phyloP scores from a whole-genome alignment of 2,113 vertebrate species.

The Erythrolamprus reginae region DNA sequence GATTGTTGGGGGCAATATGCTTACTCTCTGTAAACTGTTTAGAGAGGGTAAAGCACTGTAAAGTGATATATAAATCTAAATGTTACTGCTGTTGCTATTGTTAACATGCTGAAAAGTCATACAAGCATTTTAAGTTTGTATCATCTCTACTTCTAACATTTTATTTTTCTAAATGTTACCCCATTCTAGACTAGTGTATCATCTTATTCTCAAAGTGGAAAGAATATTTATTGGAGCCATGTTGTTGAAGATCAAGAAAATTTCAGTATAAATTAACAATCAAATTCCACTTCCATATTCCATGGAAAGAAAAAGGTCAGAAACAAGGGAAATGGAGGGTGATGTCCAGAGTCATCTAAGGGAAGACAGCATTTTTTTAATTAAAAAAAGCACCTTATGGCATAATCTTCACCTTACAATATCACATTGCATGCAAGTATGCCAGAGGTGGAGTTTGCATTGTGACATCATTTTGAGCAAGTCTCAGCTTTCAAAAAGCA shows the following conservation, averaged over 20 bases:
- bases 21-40: too few species aligned
- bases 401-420: background rate
- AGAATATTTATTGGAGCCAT: background rate
- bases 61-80: too few species aligned
- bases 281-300: background rate
- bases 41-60: too few species aligned
- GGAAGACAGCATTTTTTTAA: too few species aligned
- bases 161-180: background rate
- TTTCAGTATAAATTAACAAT: background rate
- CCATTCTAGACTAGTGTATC: background rate
- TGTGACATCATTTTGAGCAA: background rate
- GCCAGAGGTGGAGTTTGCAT: background rate
- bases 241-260: background rate
- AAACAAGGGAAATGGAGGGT: background rate
- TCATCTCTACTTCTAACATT: background rate
- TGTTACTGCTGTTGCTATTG: too few species aligned
- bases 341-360: background rate
- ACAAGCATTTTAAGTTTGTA: background rate
- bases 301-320: background rate
- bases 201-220: background rate
- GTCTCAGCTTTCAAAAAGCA: background rate
- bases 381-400: background rate
- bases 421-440: background rate
- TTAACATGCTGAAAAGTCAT: too few species aligned
- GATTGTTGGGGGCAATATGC: too few species aligned